Evolutionary conservation across 37 sponge, comb jelly and placozoan species (phyloP), one percentile per base, ranked within the genome.

Genomic region (Lycopodina hypogea): DNA sequence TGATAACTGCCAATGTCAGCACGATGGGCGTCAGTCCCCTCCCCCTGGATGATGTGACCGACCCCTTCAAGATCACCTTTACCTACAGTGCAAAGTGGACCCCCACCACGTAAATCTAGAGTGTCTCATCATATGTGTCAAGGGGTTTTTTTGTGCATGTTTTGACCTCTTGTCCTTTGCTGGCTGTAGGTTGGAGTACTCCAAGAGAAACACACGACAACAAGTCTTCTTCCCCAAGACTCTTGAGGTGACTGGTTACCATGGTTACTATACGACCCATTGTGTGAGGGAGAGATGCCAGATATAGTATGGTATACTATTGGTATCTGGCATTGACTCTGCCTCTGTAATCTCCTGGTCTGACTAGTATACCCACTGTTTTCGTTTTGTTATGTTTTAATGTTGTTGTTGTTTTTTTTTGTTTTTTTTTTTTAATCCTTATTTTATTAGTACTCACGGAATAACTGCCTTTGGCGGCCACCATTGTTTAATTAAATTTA

Each of bases 51-150:
- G 88, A 95, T 32, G 30, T 72, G 26, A 59, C 69, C 39, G 50
- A 45, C 52, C 96, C 96, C 22, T 18, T 81, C n/a, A 80, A 87
- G 50, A 83, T 95, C 58, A 84, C 85, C 68, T 90, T 78, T 60
- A 83, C 90, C 41, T 95, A 95, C 79, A 84, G 82, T 72, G 91
- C 78, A 57, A 80, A 58, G 57, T 95, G 96, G 96, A 21, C 59
- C 26, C 73, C 63, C 7, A 86, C 96, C 53, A 77, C 73, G 94
- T 93, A 33, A 76, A 85, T 57, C 24, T 26, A 66, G 67, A 17
- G 2, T 8, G 48, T 45, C 4, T 9, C 48, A 45, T 45, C 48
- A 45, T 45, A 9, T 45, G 38, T 35, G 56, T 52, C 37, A 12
- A 42, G 60, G 18, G 30, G 39, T 12, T 57, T 57, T 7, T 23